Evolutionary conservation across 1,140 invertebrate species (phyloP), one percentile per base, ranked within the genome.

Genomic region (Sweltsa coloradensis): DNA sequence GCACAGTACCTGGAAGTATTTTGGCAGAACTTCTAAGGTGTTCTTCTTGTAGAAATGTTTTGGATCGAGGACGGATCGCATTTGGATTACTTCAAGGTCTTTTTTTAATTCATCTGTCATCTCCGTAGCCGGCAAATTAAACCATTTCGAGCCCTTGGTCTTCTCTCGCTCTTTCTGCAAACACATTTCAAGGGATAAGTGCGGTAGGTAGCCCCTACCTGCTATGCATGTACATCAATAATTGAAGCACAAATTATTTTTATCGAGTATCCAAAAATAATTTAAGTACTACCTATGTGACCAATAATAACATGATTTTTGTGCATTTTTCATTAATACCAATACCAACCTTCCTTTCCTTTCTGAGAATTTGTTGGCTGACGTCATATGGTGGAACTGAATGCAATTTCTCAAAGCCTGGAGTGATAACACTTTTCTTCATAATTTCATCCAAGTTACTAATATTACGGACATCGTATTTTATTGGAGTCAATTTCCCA

Each of bases 11-110:
- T 92, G 85, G 62, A 97, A 96, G 61, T 89, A 94, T 71, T 95
- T 96, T 0, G 91, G 90, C 24, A 91, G 57, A 1, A 75, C 76
- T 67, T 87, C 82, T 27, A 83, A 71, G 61, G 93, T 89, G 63
- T 89, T 92, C 53, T 87, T 86, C 63, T 95, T 96, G 65, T 95
- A 97, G 59, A 96, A 96, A 44, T 79, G 79, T 64, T 94, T 95
- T 0, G 89, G 83, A 71, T 97, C 85, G 3, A 97, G 67, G 4
- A 78, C 85, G n/a, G 85, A 83, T 59, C 94, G 77, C 90, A 97
- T 94, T 66, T 88, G 81, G 1, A 98, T 62, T 3, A 95, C 64
- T 67, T 88, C 75, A 5, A 97, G 69, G 63, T 97, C 91, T 58
- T 83, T 82, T 60, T 83, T 83, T 4, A 83, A 61, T 63, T 96